Percentiles rank a stretch among this genome's conserved stretches.
Conservation (phyloP, 2,113 vertebrate genomes). For the Ardeotis arabs region DNA sequence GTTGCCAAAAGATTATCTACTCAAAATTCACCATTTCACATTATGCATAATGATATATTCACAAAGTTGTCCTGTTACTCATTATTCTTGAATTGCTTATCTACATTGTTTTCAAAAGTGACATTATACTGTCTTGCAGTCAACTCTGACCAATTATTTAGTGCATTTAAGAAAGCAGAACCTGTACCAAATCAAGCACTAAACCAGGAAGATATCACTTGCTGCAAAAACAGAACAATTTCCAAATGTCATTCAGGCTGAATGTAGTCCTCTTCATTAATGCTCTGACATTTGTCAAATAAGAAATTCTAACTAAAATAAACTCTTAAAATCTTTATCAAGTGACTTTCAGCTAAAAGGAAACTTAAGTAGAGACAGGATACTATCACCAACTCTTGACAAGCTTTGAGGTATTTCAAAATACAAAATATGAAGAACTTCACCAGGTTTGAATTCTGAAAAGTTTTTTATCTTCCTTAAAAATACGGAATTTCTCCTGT, state of each 20-base stretch:
- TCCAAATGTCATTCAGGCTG: slow-evolving; percentile 14
- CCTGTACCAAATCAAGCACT: slow-evolving; percentile 21
- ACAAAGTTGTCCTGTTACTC: slow-evolving; percentile 34
- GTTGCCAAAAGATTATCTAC: slow-evolving; percentile 25
- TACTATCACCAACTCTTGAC: not conserved
- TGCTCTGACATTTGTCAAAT: not conserved
- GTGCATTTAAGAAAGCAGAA: slow-evolving; percentile 8
- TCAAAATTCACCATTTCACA: slow-evolving; percentile 43
- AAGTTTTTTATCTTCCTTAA: not conserved
- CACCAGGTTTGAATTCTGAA: not conserved
- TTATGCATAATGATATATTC: slow-evolving; percentile 24
- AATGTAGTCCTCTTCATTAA: not conserved
- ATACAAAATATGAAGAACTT: not conserved
- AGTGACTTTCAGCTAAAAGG: not conserved
- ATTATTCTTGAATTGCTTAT: slow-evolving; percentile 42
- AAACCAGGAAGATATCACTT: not conserved
- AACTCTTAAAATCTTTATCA: not conserved
- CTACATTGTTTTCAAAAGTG: slow-evolving; percentile 31
- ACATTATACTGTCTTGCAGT: slow-evolving; percentile 9
- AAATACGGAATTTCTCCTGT: not conserved
- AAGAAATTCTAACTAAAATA: not conserved
- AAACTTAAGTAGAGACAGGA: not conserved
- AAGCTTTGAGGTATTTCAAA: not conserved
- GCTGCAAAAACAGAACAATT: not conserved
- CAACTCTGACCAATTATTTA: slow-evolving; percentile 60